Evolutionary conservation across 2,888 invertebrate genomes (phyloP).

Genomic region (Rhogogaster chlorosoma): DNA sequence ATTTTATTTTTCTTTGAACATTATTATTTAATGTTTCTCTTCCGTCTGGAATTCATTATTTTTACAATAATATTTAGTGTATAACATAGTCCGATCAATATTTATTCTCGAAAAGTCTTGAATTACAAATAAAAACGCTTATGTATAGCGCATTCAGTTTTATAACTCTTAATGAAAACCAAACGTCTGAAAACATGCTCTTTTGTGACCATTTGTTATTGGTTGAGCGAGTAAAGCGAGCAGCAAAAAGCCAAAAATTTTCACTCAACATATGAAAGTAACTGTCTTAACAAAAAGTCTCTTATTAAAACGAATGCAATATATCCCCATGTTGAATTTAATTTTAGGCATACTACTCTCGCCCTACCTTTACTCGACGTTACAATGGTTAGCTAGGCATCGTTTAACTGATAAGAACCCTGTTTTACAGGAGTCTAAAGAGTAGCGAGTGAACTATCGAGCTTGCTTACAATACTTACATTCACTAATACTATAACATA

Average conservation of each 20-base stretch:
- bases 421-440: background rate
- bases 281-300: background rate
- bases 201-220: slow-evolving; percentile 5
- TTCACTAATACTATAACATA: slow-evolving; percentile 8
- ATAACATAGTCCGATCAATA: slow-evolving; percentile 33
- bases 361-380: background rate
- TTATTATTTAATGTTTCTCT: background rate
- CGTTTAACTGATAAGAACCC: background rate
- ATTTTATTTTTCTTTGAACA: slow-evolving; percentile 8
- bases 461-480: background rate
- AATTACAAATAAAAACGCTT: slow-evolving; percentile 20
- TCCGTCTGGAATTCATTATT: background rate
- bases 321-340: background rate
- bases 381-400: background rate
- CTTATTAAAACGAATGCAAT: background rate
- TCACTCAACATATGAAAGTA: background rate
- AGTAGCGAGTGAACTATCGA: slow-evolving; percentile 4
- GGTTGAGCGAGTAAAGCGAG: slow-evolving; percentile 20
- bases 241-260: background rate
- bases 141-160: slow-evolving; percentile 10
- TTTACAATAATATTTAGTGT: background rate
- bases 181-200: background rate
- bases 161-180: background rate
- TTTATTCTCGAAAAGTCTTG: background rate
- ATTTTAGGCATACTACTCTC: background rate